Base-by-base conservation (phyloP, 2,797 vertebrate genomes). In the Sitta carolinensis region DNA sequence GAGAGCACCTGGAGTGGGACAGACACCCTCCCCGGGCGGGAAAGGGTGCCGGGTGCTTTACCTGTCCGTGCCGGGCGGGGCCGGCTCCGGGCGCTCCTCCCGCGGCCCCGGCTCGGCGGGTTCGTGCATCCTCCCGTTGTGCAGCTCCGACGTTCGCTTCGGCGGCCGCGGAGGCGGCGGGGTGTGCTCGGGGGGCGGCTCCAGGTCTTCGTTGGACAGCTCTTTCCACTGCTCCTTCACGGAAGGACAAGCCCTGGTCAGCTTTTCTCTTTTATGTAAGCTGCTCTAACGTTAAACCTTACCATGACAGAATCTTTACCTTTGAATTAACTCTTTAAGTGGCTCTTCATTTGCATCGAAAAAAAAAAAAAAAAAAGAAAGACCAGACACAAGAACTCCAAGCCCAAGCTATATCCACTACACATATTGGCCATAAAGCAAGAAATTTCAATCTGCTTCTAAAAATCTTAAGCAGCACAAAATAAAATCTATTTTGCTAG, bases 171-270 rank as follows among this genome's bases (percentile, higher is more conserved):
- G 99, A 22, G 98, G 99, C 1, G 98, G 98, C 10, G 99, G 99
- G 7, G 98, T 97, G 47, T 99, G 98, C 57, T 99, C 98, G 0
- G 99, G 99, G 17, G 98, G 99, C 26, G 98, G 98, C 20, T 99
- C 99, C 95, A 98, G 94, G 77, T 99, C 99, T 93, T 99, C 99
- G 0, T 99, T 99, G 38, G 99, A 99, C 32, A 99, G 98, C 93
- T 99, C 98, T 83, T 99, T 99, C 99, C 99, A 99, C 25, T 99
- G 99, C 70, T 99, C 99, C 99, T 99, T 66, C 76, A 94, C 51
- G 61, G 29, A 70, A 77, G 36, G 55, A 95, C 87, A 80, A 38
- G 17, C 15, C 12, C 32, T 7, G 5, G 18, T 81, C 84, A 72
- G 29, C 10, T 92, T 54, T 32, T 42, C 50, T 76, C 61, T 87